Conservation (phyloP, 2,113 vertebrate species). For the Chiloscyllium plagiosum region DNA sequence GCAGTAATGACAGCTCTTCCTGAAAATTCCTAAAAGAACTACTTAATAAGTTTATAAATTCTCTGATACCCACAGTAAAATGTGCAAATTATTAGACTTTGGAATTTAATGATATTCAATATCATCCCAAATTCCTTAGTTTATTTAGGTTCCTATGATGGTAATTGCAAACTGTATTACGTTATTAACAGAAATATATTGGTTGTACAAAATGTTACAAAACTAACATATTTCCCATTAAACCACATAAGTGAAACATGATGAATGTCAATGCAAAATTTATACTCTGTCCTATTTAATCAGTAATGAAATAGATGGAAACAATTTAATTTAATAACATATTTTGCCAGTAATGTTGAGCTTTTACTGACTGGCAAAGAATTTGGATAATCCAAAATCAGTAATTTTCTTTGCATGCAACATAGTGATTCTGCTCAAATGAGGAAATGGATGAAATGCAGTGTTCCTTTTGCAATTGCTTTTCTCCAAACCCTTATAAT, state of each 20-base stretch:
- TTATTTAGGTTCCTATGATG: not conserved
- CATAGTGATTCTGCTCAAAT: constrained; percentile 27
- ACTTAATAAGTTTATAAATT: not conserved
- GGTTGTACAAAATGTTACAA: not conserved
- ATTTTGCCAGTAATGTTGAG: not conserved
- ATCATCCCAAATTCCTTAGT: constrained; percentile 20
- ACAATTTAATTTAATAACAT: not conserved
- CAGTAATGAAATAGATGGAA: not conserved
- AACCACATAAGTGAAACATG: not conserved
- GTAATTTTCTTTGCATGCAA: constrained; percentile 24
- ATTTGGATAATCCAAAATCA: constrained; percentile 17
- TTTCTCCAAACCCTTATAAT: constrained; percentile 25
- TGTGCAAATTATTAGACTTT: not conserved
- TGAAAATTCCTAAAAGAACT: not conserved
- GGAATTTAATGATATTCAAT: not conserved
- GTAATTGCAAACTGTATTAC: not conserved
- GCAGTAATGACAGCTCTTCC: not conserved
- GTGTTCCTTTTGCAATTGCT: not conserved
- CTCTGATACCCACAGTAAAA: not conserved
- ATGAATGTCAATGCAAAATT: constrained; percentile 15
- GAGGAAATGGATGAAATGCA: not conserved
- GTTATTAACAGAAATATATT: not conserved
- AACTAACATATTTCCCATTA: not conserved
- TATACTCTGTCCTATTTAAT: constrained; percentile 28
- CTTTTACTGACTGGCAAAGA: constrained; percentile 6